phyloP scores from a whole-genome alignment of 2,113 vertebrate genomes.

The Leptosomus discolor region DNA sequence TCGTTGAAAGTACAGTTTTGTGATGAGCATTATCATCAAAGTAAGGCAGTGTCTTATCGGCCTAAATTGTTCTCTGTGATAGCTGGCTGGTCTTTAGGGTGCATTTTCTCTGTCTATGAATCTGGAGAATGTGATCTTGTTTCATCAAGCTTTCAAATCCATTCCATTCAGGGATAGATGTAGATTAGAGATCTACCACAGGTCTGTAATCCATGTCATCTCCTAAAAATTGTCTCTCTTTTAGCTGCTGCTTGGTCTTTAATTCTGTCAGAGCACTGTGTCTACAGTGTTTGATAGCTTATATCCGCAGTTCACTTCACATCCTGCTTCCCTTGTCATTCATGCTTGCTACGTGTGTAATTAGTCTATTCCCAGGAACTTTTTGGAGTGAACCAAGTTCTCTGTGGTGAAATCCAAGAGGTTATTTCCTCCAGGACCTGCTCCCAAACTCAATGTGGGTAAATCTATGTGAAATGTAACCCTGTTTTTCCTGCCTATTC shows the following conservation, averaged over 20 bases:
- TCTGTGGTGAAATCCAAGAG: neutral
- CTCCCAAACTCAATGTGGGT: neutral
- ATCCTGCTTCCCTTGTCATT: neutral
- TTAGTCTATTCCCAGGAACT: neutral
- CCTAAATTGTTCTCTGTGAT: neutral
- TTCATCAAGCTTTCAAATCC: neutral
- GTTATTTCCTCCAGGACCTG: neutral
- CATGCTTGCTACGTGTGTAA: neutral
- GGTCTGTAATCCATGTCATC: neutral
- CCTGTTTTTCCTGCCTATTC: neutral
- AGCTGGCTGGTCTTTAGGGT: neutral
- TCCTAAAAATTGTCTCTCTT: neutral
- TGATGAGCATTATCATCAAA: neutral
- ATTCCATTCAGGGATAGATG: neutral
- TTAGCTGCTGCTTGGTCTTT: neutral
- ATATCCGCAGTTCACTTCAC: neutral
- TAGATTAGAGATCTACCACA: neutral
- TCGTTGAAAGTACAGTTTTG: neutral
- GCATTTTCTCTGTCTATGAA: neutral
- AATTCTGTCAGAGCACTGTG: neutral
- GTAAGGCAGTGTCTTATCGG: neutral
- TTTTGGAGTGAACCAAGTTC: neutral
- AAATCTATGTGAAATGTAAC: neutral
- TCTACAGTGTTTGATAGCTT: neutral
- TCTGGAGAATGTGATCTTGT: neutral